phyloP scores from a whole-genome alignment of 1,140 invertebrate species.

The Anagrus nilaparvatae region DNA sequence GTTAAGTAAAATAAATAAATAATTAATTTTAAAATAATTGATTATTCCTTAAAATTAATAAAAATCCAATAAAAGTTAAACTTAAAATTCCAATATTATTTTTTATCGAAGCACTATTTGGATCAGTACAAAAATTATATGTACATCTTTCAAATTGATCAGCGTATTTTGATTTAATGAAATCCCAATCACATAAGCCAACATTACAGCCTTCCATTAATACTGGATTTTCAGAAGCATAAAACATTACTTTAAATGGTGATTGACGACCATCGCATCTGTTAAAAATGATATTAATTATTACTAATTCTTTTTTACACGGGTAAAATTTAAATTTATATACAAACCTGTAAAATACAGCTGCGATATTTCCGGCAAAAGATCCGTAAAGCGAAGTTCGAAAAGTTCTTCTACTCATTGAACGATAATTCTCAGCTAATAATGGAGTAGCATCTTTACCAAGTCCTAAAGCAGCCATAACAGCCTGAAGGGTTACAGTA shows the following conservation, averaged over 20 bases:
- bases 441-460: constrained; percentile 51
- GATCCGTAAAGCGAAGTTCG: constrained; percentile 56
- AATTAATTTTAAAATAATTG: background rate
- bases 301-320: constrained; percentile 24
- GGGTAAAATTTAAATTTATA: background rate
- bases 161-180: constrained; percentile 21
- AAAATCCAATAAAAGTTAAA: too few relatives aligned
- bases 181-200: constrained; percentile 36
- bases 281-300: constrained; percentile 21
- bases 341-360: constrained; percentile 59
- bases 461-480: constrained; percentile 54
- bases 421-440: constrained; percentile 54
- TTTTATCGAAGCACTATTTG: too few relatives aligned
- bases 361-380: constrained; percentile 66
- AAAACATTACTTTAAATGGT: constrained; percentile 33
- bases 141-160: background rate
- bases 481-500: constrained; percentile 47
- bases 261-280: constrained; percentile 26
- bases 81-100: too few relatives aligned
- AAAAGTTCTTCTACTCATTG: constrained; percentile 50
- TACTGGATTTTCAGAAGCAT: constrained; percentile 31
- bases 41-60: background rate
- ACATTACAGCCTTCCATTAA: constrained; percentile 30
- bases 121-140: constrained; percentile 8
- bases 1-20: background rate